Conservation (phyloP, 2,113 vertebrate species). For the Larimichthys polyactis region DNA sequence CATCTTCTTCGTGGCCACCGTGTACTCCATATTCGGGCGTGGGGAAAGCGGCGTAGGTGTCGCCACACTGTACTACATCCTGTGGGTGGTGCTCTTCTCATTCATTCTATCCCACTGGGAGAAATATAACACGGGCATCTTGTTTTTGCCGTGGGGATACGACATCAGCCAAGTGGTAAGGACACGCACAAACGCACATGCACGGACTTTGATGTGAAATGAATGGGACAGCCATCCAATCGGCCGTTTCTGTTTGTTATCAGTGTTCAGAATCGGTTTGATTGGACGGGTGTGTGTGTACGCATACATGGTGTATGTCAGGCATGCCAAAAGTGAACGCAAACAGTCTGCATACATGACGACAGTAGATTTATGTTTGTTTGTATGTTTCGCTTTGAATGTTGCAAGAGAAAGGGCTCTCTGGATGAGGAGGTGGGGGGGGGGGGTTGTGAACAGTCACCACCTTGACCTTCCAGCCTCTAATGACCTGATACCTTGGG, state of each 20-base stretch:
- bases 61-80: conserved; percentile 90
- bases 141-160: conserved; percentile 99
- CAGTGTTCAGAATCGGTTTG: too few relatives aligned
- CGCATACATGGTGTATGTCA: too few relatives aligned
- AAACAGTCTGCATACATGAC: too few relatives aligned
- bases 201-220: neutral
- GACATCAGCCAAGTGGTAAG: conserved; percentile 99
- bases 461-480: neutral
- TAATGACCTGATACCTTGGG: too few relatives aligned
- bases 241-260: neutral
- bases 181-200: neutral
- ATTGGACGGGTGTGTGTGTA: too few relatives aligned
- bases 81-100: conserved; percentile 98
- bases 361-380: too few relatives aligned
- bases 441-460: neutral
- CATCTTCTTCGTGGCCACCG: conserved; percentile 95
- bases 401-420: too few relatives aligned
- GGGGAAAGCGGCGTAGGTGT: conserved; percentile 92
- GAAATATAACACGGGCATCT: conserved; percentile 98
- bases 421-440: too few relatives aligned
- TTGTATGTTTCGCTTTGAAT: too few relatives aligned
- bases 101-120: conserved; percentile 99
- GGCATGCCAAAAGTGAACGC: too few relatives aligned
- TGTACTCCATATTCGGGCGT: conserved; percentile 97
- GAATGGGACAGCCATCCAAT: neutral